These are phyloP conservation scores for Philaethria dido DNA, from an alignment of 2,888 invertebrate genomes.

Conservation along the genomic window DNA sequence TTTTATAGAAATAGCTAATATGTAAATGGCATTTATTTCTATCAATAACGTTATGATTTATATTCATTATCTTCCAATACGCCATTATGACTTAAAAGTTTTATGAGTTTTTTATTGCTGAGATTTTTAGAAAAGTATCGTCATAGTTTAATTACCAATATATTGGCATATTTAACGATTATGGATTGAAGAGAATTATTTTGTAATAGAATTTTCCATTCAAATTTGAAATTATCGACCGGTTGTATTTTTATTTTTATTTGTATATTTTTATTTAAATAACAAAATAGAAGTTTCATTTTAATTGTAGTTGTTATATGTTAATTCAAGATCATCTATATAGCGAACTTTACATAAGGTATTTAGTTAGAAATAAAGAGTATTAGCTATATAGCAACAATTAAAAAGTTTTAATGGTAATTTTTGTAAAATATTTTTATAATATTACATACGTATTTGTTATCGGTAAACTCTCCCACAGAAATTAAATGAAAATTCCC, in stretches of 20 bases:
- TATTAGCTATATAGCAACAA: too few species aligned
- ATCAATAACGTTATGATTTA: conserved; percentile 67
- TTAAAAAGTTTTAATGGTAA: too few species aligned
- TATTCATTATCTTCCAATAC: conserved; percentile 52
- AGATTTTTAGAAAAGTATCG: conserved; percentile 35
- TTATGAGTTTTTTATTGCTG: conserved; percentile 45
- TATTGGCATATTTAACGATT: conserved; percentile 29
- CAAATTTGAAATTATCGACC: not conserved
- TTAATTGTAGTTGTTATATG: not conserved
- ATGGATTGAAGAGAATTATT: conserved; percentile 11
- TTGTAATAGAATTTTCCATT: conserved; percentile 19
- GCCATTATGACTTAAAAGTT: conserved; percentile 53
- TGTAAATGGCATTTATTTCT: conserved; percentile 63
- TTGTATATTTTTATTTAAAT: not conserved
- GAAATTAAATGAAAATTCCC: conserved; percentile 11
- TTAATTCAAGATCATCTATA: too few species aligned
- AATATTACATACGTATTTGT: not conserved
- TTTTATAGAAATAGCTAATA: conserved; percentile 59
- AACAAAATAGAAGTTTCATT: not conserved
- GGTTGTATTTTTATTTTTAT: not conserved
- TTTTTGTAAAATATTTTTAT: too few species aligned
- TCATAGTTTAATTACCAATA: conserved; percentile 37
- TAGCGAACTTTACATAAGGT: too few species aligned
- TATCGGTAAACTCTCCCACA: not conserved
- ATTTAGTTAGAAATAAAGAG: too few species aligned